phyloP scores from a whole-genome alignment of 2,888 invertebrate species.

The Tipula helvola region DNA sequence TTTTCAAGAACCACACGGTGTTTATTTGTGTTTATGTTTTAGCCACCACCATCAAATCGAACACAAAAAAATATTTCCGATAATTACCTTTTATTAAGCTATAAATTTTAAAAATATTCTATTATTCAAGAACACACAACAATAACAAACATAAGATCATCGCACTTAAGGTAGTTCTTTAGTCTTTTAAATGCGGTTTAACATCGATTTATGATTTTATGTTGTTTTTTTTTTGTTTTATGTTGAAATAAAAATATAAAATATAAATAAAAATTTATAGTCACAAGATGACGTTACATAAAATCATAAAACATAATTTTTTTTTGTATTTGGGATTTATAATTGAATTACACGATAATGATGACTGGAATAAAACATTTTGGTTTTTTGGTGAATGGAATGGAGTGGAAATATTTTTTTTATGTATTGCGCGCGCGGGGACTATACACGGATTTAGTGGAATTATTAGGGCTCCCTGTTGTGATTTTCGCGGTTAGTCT shows the following conservation, averaged over 20 bases:
- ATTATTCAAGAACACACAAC: not conserved
- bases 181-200: not conserved
- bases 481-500: not conserved
- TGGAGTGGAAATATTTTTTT: not conserved
- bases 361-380: not conserved
- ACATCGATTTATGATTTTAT: not conserved
- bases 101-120: not conserved
- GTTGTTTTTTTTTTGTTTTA: not conserved
- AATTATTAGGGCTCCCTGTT: not conserved
- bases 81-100: not conserved
- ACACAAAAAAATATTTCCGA: not conserved
- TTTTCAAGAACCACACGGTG: not conserved
- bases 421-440: not conserved
- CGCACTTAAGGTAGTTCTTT: not conserved
- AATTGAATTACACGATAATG: constrained; percentile 4
- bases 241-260: not conserved
- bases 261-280: not conserved
- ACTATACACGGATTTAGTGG: not conserved
- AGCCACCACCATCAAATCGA: not conserved
- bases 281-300: not conserved
- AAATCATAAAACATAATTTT: not conserved
- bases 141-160: not conserved
- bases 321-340: not conserved
- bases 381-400: not conserved
- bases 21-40: not conserved